Base-by-base conservation (phyloP, 1,140 invertebrate species). In the Maniola jurtina region DNA sequence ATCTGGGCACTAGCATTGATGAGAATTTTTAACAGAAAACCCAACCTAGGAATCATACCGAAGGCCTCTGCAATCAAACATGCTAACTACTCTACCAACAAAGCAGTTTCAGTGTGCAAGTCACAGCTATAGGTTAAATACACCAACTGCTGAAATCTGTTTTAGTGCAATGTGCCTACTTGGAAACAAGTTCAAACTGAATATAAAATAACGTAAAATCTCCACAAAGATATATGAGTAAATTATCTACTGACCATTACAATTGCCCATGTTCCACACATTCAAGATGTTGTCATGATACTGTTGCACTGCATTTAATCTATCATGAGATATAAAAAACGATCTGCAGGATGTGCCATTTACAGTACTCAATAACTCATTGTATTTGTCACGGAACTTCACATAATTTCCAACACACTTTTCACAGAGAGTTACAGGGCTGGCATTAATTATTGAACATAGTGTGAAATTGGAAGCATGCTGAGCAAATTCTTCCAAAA, bases 241-340 rank as follows among this genome's bases (percentile, higher is more conserved):
- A 9, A 0, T 45, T 11, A 45, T 11, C 50, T 74, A 89, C 79
- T 72, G 83, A 93, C 93, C 89, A 81, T 92, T 85, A 79, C 93
- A 93, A 75, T 92, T 91, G 52, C 91, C 92, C 79, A 86, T 89
- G 62, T 86, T 77, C 93, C 93, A 93, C 52, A 93, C 70, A 68
- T 83, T 72, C 42, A 86, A 72, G 70, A 87, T 89, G 72, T 88
- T 90, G n/a, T 85, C 71, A 84, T 92, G 91, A 65, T 90, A 84
- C 36, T 89, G 84, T 73, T 92, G 72, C 25, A 93, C 79, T 54
- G 91, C 91, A 85, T 92, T 86, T 64, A 93, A 76, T 70, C 92
- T 84, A 78, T 93, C 93, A 64, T 91, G 84, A 68, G 92, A 92
- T 47, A 92, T 85, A 72, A 89, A 92, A 40, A 89, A 73, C 66